phyloP scores from a whole-genome alignment of 2,888 invertebrate genomes.

The Notodonta dromedarius region DNA sequence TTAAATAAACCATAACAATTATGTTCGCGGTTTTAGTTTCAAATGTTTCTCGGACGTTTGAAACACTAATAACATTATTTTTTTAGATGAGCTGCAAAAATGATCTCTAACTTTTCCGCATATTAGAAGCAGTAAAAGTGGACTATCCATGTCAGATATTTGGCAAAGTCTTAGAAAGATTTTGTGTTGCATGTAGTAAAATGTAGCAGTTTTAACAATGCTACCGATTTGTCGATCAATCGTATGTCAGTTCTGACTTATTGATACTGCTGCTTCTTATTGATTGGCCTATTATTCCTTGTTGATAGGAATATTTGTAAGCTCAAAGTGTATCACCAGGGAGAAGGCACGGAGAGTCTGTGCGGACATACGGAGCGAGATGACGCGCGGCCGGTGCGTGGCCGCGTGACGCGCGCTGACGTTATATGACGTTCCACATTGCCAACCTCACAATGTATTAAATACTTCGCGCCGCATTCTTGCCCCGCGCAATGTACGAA shows the following conservation, averaged over 20 bases:
- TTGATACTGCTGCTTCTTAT: no score
- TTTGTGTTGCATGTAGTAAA: no score
- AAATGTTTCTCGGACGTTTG: conserved; percentile 54
- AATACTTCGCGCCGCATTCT: conserved; percentile 44
- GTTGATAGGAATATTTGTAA: conserved; percentile 21
- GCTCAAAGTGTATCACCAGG: conserved; percentile 25
- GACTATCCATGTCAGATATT: conserved; percentile 36
- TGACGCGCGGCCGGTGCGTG: conserved; percentile 44
- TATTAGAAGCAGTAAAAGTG: conserved; percentile 33
- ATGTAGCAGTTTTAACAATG: conserved; percentile 4
- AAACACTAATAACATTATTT: conserved; percentile 46
- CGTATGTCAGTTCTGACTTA: conserved; percentile 5
- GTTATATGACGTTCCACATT: conserved; percentile 37
- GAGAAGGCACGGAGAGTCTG: conserved; percentile 15
- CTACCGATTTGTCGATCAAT: conserved; percentile 11
- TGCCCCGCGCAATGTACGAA: background rate
- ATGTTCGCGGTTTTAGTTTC: conserved; percentile 57
- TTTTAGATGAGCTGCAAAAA: conserved; percentile 55
- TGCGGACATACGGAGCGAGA: conserved; percentile 45
- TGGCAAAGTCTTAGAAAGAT: conserved; percentile 39
- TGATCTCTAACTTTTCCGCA: conserved; percentile 47
- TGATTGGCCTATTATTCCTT: no score
- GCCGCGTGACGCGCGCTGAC: conserved; percentile 52
- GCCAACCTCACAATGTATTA: conserved; percentile 35
- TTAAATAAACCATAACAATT: conserved; percentile 73